Evolutionary conservation across 2,113 vertebrate species (phyloP).

Genomic region (Naja naja): DNA sequence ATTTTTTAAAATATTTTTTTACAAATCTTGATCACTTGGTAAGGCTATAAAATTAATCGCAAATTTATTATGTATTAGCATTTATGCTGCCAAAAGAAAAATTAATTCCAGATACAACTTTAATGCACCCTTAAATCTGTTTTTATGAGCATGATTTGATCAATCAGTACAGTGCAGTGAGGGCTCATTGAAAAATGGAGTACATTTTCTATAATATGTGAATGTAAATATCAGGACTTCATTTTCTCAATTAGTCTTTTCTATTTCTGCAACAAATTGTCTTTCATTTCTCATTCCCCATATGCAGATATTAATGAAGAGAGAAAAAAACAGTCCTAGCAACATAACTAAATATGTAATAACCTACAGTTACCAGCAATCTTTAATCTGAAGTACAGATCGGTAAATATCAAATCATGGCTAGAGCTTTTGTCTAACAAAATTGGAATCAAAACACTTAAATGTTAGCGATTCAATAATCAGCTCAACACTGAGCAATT

Average conservation of each 20-base stretch:
- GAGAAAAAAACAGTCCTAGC: not conserved
- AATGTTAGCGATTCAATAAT: not conserved
- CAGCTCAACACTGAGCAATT: not conserved
- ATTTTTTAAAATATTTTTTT: constrained; percentile 46
- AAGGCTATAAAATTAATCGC: constrained; percentile 71
- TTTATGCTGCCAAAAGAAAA: constrained; percentile 66
- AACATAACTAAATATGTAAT: not conserved
- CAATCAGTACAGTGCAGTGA: constrained; percentile 60
- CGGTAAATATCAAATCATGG: not conserved
- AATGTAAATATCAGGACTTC: constrained; percentile 4
- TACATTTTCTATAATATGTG: constrained; percentile 31
- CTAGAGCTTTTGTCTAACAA: not conserved
- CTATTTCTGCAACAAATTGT: not conserved
- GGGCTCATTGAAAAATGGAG: constrained; percentile 52
- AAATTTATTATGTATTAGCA: constrained; percentile 77
- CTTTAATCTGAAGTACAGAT: not conserved
- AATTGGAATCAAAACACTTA: not conserved
- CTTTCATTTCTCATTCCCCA: not conserved
- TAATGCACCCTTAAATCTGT: constrained; percentile 66
- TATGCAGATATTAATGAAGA: not conserved
- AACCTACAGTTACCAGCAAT: not conserved
- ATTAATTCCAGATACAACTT: constrained; percentile 68
- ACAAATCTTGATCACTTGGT: constrained; percentile 59
- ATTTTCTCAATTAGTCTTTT: not conserved
- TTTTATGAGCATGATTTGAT: constrained; percentile 73